Evolutionary conservation across 2,797 vertebrate genomes (phyloP), one percentile per base, ranked within the genome.

Genomic region (Siniperca scherzeri): DNA sequence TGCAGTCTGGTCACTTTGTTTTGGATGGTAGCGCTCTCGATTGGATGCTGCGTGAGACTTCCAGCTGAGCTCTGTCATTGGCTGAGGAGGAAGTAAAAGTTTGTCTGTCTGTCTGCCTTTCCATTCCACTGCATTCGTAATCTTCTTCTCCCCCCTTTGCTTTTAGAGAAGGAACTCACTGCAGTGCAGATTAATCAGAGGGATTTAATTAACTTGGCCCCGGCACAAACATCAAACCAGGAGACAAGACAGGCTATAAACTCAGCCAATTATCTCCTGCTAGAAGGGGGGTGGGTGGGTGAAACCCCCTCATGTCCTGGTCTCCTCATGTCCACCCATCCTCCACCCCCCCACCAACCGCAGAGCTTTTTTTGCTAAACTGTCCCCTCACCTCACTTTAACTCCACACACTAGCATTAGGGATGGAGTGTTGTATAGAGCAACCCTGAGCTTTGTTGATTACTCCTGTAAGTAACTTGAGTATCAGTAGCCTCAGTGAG

Each of bases 201-300:
- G 91, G 90, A 95, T 96, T 96, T 95, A 95, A 96, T 96, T 96
- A 96, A 96, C 90, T 93, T 94, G 91, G 92, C 91, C 93, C 90
- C 82, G 27, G 84, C 93, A 88, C 91, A 93, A 90, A 87, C 93
- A 94, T 94, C 92, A 95, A 94, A 95, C 93, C 91, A 92, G 89
- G 87, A 94, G 91, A 95, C 90, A 92, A 94, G 93, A 91, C 94
- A 94, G 91, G 87, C 94, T 94, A 95, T 96, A 95, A 95, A 96
- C 94, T 92, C 88, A 92, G 91, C 92, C 94, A 95, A 95, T 96
- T 96, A 95, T 94, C 88, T 92, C 74, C 85, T 84, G 82, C 87
- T 86, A 33, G 67, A 84, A 68, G 70, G 68, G 53, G 27, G 56
- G 66, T 59, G 56, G 50, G 60, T 56, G 44, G 67, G 7, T 48